Evolutionary conservation across 2,888 invertebrate genomes (phyloP).

Genomic region (Fragum whitleyi): DNA sequence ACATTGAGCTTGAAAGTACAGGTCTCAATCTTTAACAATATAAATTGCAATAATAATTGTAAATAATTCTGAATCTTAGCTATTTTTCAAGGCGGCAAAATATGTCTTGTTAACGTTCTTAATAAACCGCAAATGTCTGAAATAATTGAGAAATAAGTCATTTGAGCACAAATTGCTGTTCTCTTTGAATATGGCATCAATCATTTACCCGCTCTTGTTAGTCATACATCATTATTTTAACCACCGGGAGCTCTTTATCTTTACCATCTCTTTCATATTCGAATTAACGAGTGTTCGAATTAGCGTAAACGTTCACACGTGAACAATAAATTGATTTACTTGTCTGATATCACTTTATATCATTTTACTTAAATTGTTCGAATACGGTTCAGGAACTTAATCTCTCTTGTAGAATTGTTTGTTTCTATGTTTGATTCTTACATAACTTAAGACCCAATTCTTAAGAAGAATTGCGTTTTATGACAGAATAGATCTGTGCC

Average conservation of each 20-base stretch:
- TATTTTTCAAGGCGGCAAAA: not conserved
- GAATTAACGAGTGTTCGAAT: not conserved
- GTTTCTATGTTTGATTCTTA: no score
- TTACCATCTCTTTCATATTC: not conserved
- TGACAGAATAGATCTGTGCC: no score
- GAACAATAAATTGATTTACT: no score
- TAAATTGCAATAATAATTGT: not conserved
- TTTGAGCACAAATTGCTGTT: not conserved
- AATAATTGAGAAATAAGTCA: slow-evolving; percentile 4
- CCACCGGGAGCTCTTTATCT: not conserved
- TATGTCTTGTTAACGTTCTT: not conserved
- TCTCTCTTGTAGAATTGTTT: no score
- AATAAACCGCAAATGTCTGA: slow-evolving; percentile 1
- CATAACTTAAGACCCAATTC: no score
- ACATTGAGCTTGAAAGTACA: no score
- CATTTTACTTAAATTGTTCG: no score
- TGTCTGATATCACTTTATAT: no score
- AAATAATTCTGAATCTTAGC: not conserved
- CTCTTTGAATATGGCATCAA: not conserved
- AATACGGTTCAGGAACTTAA: no score
- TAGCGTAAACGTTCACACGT: not conserved
- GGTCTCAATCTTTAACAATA: not conserved
- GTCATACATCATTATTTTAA: not conserved
- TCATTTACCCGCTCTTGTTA: slow-evolving; percentile 1
- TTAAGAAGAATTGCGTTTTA: no score